Evolutionary conservation across 2,113 vertebrate genomes (phyloP).

Genomic region (Piliocolobus tephrosceles): DNA sequence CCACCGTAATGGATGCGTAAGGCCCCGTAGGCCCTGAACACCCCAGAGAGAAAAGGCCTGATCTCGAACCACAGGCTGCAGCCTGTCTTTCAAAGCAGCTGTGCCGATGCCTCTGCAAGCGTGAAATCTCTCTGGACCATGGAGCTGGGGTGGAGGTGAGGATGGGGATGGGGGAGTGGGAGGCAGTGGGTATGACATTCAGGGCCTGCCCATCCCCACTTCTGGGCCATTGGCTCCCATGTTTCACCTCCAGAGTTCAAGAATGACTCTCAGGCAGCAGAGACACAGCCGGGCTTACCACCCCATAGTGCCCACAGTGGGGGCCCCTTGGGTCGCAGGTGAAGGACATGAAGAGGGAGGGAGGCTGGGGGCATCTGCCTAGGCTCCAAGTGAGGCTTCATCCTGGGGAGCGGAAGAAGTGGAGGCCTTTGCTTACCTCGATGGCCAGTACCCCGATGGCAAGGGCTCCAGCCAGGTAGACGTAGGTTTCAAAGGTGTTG

Average conservation of each 20-base stretch:
- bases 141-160: neutral
- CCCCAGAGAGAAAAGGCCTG: neutral
- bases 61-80: neutral
- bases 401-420: neutral
- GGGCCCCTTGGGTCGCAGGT: neutral
- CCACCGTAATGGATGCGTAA: neutral
- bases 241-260: neutral
- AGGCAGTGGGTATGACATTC: neutral
- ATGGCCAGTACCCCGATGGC: conserved; percentile 93
- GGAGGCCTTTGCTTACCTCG: conserved; percentile 84
- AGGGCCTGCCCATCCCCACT: neutral
- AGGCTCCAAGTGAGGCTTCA: accelerated
- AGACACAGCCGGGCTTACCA: neutral
- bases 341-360: neutral
- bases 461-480: conserved; percentile 93
- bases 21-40: neutral
- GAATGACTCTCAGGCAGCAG: neutral
- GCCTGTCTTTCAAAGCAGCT: neutral
- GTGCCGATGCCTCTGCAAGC: accelerated
- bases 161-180: too few species aligned
- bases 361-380: neutral
- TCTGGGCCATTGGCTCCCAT: neutral
- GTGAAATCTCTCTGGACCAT: neutral
- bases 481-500: conserved; percentile 92
- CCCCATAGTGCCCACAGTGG: accelerated